Percentiles rank a stretch among this genome's conserved stretches.
These are phyloP conservation scores for Oplegnathus fasciatus DNA, from an alignment of 2,113 vertebrate genomes.

Conservation along the genomic window DNA sequence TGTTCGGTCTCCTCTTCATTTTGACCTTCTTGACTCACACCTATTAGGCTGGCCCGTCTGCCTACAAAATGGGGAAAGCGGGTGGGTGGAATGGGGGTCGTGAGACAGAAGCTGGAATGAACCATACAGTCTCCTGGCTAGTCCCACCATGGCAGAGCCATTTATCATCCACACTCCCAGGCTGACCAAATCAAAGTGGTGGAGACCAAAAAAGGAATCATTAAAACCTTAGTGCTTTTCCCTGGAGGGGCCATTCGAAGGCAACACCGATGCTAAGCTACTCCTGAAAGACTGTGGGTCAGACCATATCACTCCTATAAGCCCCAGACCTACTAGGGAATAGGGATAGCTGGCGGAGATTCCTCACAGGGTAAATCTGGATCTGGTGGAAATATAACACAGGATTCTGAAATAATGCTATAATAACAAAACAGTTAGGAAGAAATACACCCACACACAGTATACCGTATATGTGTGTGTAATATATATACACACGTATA, in stretches of 20 bases:
- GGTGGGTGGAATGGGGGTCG: slow-evolving; percentile 28
- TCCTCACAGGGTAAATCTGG: not conserved
- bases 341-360: not conserved
- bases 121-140: slow-evolving; percentile 65
- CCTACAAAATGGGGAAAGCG: slow-evolving; percentile 44
- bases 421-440: not conserved
- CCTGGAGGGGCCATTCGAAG: slow-evolving; percentile 57
- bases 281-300: slow-evolving; percentile 55
- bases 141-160: slow-evolving; percentile 75
- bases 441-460: too few relatives aligned
- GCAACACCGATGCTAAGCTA: slow-evolving; percentile 57
- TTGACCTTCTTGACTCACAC: slow-evolving; percentile 69
- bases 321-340: slow-evolving; percentile 6
- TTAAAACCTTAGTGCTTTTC: slow-evolving; percentile 83
- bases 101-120: slow-evolving; percentile 61
- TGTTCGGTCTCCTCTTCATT: slow-evolving; percentile 56
- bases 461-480: too few relatives aligned
- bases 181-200: slow-evolving; percentile 76
- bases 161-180: slow-evolving; percentile 81
- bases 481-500: too few relatives aligned
- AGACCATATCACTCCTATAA: slow-evolving; percentile 23
- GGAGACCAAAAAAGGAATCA: slow-evolving; percentile 80
- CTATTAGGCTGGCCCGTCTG: slow-evolving; percentile 62
- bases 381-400: not conserved
- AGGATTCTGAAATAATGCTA: not conserved